A percentile compares a stretch with the other conserved stretches of the same genome.
Evolutionary conservation across 1,140 invertebrate genomes (phyloP).

Genomic region (Eulimnadia texana): DNA sequence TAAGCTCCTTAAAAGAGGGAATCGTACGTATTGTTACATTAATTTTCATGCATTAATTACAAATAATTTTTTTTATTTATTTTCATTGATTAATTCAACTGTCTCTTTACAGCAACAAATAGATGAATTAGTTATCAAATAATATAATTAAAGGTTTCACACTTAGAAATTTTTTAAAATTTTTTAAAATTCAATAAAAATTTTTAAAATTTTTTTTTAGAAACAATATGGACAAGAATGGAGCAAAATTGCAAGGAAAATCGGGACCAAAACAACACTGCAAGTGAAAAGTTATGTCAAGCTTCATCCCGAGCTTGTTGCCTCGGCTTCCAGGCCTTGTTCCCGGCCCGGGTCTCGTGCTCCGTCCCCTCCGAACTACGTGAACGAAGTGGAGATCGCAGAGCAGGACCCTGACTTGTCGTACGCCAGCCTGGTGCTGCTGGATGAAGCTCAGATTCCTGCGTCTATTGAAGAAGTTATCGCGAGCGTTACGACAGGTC

Average conservation of each 20-base stretch:
- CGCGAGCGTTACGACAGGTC: conserved; percentile 34
- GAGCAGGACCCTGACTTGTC: neutral
- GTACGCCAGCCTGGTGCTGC: conserved; percentile 16
- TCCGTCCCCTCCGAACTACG: conserved; percentile 5
- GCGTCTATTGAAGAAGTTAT: conserved; percentile 38
- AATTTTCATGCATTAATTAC: neutral
- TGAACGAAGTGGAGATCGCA: conserved; percentile 3
- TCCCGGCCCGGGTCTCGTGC: neutral
- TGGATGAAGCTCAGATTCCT: conserved; percentile 30
- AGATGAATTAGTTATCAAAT: no score
- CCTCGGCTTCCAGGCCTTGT: conserved; percentile 1
- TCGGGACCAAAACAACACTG: conserved; percentile 42
- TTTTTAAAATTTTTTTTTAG: conserved; percentile 26
- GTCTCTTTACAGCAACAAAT: no score
- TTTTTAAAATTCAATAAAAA: conserved; percentile 2
- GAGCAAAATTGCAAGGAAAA: conserved; percentile 41
- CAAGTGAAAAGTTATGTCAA: conserved; percentile 43
- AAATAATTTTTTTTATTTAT: no score
- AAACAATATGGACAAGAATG: conserved; percentile 46
- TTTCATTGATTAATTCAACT: no score
- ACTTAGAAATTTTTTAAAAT: conserved; percentile 3
- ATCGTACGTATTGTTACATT: conserved; percentile 31
- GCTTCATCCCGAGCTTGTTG: conserved; percentile 20
- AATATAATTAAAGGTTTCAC: no score
- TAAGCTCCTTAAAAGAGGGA: conserved; percentile 39